phyloP scores from a whole-genome alignment of 2,888 invertebrate species.

The Brachypterus glaber region DNA sequence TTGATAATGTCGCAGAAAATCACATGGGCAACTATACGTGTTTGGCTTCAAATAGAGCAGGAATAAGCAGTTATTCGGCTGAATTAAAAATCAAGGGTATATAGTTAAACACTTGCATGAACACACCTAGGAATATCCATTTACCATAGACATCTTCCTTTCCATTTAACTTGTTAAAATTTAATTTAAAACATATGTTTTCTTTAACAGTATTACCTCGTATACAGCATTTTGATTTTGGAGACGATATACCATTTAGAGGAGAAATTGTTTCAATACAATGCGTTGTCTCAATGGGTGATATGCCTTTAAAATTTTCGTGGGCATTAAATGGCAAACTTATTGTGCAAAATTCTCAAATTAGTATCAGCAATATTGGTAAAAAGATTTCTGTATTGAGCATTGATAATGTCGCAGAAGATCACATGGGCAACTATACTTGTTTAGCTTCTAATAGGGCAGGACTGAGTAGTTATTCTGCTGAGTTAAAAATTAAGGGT shows the following conservation, averaged over 20 bases:
- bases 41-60: constrained; percentile 44
- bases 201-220: constrained; percentile 7
- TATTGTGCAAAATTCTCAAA: constrained; percentile 39
- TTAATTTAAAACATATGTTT: too few relatives aligned
- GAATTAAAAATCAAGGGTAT: constrained; percentile 47
- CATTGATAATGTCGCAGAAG: constrained; percentile 44
- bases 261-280: constrained; percentile 30
- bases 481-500: constrained; percentile 48
- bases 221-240: constrained; percentile 6
- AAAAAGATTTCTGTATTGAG: constrained; percentile 53
- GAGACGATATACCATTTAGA: constrained; percentile 51
- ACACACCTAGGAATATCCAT: too few relatives aligned
- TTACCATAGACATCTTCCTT: too few relatives aligned
- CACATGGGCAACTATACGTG: constrained; percentile 50
- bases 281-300: constrained; percentile 50
- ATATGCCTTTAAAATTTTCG: constrained; percentile 55
- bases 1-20: constrained; percentile 43
- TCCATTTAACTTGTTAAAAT: too few relatives aligned
- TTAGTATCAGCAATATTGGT: constrained; percentile 50
- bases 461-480: constrained; percentile 41
- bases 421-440: constrained; percentile 47
- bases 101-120: constrained; percentile 1
- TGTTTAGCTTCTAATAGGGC: constrained; percentile 46
- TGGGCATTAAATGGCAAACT: constrained; percentile 62
- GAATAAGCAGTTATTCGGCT: constrained; percentile 41